Base-by-base conservation (phyloP, 2,888 invertebrate genomes). In the Protula sp. region DNA sequence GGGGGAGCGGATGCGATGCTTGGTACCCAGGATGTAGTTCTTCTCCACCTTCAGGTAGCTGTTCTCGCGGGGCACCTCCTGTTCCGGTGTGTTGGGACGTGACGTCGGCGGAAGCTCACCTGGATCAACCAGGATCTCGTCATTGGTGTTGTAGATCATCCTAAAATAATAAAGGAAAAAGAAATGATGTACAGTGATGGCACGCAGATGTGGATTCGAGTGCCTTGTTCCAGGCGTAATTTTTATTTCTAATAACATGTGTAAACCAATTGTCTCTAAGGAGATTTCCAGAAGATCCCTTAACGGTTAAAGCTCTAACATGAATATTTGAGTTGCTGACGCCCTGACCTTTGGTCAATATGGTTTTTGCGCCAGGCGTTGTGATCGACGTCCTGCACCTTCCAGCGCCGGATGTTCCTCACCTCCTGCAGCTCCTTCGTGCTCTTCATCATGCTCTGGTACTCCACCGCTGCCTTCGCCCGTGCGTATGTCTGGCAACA, bases 401-500 rank as follows among this genome's bases (percentile, higher is more conserved):
- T 5, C 50, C 50, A 50, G 19, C 24, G 9, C 5, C 5, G 9
- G 19, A 5, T 50, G 14, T 26, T 50, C 50, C 24, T 5, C 14
- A 22, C 24, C 4, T 50, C 50, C 9, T 19, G 5, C 14, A n/a
- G 24, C 19, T 50, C 5, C 50, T 5, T 50, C 22, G 9, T n/a
- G 50, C 50, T 24, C 24, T 50, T 50, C 19, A 50, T 50, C 50
- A 50, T 50, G 24, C 24, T 50, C 5, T 55, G 28, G 19, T n/a
- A 29, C 29, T 30, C 54, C 52, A 30, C 19, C 2, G 48, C 48
- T 29, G 30, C 47, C 24, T 22, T 2, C 27, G 57, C 26, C 2
- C 47, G 57, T 57, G 3, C 47, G 29, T 57, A 31, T 54, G 57
- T 57, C 2, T 57, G 57, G n/a, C n/a, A n/a, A n/a, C n/a, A n/a